Evolutionary conservation across 1,140 invertebrate species (phyloP), one percentile per base, ranked within the genome.

Genomic region (Lepidurus couesii): DNA sequence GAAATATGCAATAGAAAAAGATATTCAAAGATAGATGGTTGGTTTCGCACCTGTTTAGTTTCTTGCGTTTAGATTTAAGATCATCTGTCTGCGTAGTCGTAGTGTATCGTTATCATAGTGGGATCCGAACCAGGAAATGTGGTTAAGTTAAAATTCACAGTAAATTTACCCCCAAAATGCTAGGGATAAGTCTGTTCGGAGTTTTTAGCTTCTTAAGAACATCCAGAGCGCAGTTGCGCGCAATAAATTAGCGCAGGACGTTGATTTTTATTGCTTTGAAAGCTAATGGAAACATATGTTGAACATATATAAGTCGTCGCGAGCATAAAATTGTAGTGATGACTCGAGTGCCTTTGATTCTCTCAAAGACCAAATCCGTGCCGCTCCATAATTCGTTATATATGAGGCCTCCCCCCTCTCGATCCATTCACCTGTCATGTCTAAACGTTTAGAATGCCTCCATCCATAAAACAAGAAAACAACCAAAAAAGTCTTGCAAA

Each of bases 391-490:
- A 65, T 21, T 65, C 7, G n/a, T 65, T 13, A 65, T 65, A n/a
- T n/a, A 65, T 65, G n/a, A 65, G 53, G 21, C 53, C 21, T 65
- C 21, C 21, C 47, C 21, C 45, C 53, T n/a, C 53, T 65, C 53
- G 6, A 65, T 65, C n/a, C 53, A 65, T 65, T 65, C 53, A 65
- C 53, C 53, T 65, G 53, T 65, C 53, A 65, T 65, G 53, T 65
- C 53, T 65, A 16, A 65, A 65, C 21, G 8, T 7, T 65, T 2
- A 21, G 53, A 65, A 65, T 65, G 53, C 53, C 53, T 65, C 21
- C 21, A n/a, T 16, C 45, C 21, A 16, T n/a, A 16, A 65, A 65
- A 65, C 16, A 65, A 65, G 53, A 65, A 0, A 65, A 13, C 1
- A 21, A 21, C 13, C 7, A 65, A 65, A 65, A n/a, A 21, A 65